Evolutionary conservation across 2,113 vertebrate genomes (phyloP), one percentile per base, ranked within the genome.

Genomic region (Ahaetulla prasina): DNA sequence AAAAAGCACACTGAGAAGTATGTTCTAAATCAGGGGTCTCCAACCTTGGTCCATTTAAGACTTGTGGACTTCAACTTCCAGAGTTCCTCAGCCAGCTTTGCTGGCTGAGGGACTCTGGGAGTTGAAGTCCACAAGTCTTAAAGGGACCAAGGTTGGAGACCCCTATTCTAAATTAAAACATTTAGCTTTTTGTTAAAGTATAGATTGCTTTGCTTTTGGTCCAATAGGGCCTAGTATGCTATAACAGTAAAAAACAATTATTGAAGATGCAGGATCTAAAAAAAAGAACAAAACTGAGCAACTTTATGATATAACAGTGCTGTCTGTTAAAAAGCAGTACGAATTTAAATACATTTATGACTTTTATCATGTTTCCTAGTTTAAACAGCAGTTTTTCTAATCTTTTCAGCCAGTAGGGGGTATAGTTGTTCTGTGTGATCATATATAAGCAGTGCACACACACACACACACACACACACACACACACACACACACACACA

Each of bases 401-500:
- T 3, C 20, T 74, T 85, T 95, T 94, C 54, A 92, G 95, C 95
- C 98, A 96, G 95, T 85, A 98, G 97, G 93, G 96, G 97, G 97
- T 96, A 90, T 0, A 94, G 90, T 89, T 94, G 90, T 91, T 92
- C 97, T 92, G 47, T 87, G 5, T 27, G 92, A 45, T 92, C 49
- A 68, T 0, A 47, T 52, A 53, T 50, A 47, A 68, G 20, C 86
- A 88, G 8, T 39, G 16, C 16, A 35, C 1, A 6, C 30, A 35
- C 1, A 7, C 5, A 35, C 30, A 18, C 14, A 68, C 57, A 60
- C 25, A 60, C 9, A 60, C 11, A 14, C 11, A n/a, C 11, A 12
- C 1, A 68, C 30, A 68, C 30, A n/a, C 3, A n/a, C 27, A n/a
- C 27, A 12, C 60, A 30, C 25, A 27, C 8, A 60, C 5, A 35